These are phyloP conservation scores for Merluccius polli DNA, from an alignment of 2,797 vertebrate genomes.

Conservation along the genomic window DNA sequence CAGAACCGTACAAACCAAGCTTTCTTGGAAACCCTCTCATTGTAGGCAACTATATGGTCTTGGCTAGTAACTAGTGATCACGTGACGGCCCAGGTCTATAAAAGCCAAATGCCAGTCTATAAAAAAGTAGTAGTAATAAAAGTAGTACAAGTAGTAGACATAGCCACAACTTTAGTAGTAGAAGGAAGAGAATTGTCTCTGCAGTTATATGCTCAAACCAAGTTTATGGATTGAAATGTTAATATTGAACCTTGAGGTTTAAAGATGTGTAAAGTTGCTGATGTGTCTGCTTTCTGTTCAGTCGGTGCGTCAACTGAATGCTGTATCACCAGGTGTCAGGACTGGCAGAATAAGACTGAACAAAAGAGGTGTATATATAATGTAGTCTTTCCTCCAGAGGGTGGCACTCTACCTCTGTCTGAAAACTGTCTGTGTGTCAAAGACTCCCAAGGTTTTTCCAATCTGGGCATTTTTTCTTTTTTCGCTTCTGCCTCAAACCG, in stretches of 20 bases:
- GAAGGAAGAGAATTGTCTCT: background rate
- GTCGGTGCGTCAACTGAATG: background rate
- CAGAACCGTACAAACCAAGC: too few species aligned
- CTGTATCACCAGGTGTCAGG: background rate
- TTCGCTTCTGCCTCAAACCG: background rate
- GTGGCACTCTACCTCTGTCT: conserved; percentile 60
- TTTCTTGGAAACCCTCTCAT: too few species aligned
- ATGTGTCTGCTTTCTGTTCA: background rate
- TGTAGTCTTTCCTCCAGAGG: conserved; percentile 45
- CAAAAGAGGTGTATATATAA: background rate
- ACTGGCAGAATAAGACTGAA: background rate
- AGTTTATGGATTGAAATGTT: background rate
- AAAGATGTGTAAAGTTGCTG: background rate
- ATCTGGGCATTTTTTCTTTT: background rate
- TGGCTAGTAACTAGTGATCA: too few species aligned
- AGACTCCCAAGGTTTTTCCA: conserved; percentile 26
- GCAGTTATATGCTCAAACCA: background rate
- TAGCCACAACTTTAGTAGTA: background rate
- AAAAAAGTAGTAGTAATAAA: background rate
- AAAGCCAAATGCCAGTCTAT: background rate
- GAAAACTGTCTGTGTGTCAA: conserved; percentile 27
- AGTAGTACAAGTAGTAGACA: background rate
- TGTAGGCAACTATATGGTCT: too few species aligned
- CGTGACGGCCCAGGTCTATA: background rate
- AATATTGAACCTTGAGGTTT: background rate